Evolutionary conservation across 2,888 invertebrate genomes (phyloP), one percentile per base, ranked within the genome.

Genomic region (Machimus rusticus): DNA sequence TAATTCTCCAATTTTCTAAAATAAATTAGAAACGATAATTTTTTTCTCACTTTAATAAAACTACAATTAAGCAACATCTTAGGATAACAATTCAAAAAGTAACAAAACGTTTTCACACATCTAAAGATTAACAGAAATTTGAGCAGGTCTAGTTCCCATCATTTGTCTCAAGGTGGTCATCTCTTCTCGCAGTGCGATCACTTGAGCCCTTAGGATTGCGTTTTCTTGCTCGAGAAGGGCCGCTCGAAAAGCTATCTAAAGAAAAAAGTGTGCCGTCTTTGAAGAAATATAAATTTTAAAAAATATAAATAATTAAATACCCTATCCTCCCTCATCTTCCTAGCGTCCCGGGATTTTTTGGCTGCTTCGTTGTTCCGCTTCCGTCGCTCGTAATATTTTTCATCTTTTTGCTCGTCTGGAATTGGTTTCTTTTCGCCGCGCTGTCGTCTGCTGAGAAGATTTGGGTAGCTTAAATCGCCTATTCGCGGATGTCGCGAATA

Each of bases 301-400:
- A n/a, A 2, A 6, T 8, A 55, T 19, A 39, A 12, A 39, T 39
- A 55, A 19, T 19, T 19, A 55, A 8, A 28, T 92, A 96, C 96
- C 93, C 97, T 96, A 92, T 98, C 98, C 91, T 98, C 98, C 39
- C 98, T 93, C 81, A 97, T 94, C 92, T 98, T 96, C 34, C 98
- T 93, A 0, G 97, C 97, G 92, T 98, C 98, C 39, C 98, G 93
- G 0, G 97, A 97, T 92, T 98, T 98, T 92, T 98, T 98, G 0
- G 98, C 98, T 0, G 98, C 98, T 91, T 97, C 95, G 92, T 98
- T 98, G 92, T 98, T 98, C 9, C 98, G 93, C 91, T 96, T 95
- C 88, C 98, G 93, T 76, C 98, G 93, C 92, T 98, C 98, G 92
- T 96, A 98, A 92, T 98, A 98, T 92, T 97, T 97, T 88, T 96